Percentiles rank a stretch among this genome's conserved stretches.
These are phyloP conservation scores for Sinohyriopsis cumingii DNA, from an alignment of 2,888 invertebrate species.

Conservation along the genomic window DNA sequence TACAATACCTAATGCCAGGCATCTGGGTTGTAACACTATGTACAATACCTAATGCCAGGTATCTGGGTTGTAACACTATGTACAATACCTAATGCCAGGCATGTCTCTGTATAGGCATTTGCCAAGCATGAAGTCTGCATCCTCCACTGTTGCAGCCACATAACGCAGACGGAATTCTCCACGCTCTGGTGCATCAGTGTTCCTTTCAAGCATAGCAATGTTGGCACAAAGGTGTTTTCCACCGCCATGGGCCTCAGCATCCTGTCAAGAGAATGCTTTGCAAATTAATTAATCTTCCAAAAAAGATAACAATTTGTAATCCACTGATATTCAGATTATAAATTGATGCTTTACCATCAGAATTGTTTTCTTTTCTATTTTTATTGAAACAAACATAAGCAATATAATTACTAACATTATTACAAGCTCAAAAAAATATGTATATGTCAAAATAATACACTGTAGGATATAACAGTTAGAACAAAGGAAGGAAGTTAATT, in stretches of 20 bases:
- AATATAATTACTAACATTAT: too few relatives aligned
- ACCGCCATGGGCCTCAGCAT: conserved; percentile 70
- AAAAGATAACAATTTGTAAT: background rate
- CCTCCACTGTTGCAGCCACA: conserved; percentile 68
- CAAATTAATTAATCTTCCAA: background rate
- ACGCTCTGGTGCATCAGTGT: conserved; percentile 49
- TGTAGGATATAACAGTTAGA: too few relatives aligned
- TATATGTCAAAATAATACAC: too few relatives aligned
- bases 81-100: conserved; percentile 65
- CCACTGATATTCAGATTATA: background rate
- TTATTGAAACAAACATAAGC: too few relatives aligned
- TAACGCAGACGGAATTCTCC: conserved; percentile 66
- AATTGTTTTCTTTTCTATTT: too few relatives aligned
- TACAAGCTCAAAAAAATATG: too few relatives aligned
- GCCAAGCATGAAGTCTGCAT: conserved; percentile 67
- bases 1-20: too few relatives aligned
- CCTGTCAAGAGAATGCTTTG: conserved; percentile 47
- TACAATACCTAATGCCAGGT: too few relatives aligned
- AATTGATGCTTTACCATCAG: too few relatives aligned
- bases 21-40: too few relatives aligned
- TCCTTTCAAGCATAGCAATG: conserved; percentile 68
- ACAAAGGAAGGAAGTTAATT: too few relatives aligned
- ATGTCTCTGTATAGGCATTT: conserved; percentile 66
- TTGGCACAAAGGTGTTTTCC: conserved; percentile 67
- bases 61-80: background rate